These are phyloP conservation scores for Poeciliopsis turrubarensis DNA, from an alignment of 2,113 vertebrate genomes.

Conservation along the genomic window DNA sequence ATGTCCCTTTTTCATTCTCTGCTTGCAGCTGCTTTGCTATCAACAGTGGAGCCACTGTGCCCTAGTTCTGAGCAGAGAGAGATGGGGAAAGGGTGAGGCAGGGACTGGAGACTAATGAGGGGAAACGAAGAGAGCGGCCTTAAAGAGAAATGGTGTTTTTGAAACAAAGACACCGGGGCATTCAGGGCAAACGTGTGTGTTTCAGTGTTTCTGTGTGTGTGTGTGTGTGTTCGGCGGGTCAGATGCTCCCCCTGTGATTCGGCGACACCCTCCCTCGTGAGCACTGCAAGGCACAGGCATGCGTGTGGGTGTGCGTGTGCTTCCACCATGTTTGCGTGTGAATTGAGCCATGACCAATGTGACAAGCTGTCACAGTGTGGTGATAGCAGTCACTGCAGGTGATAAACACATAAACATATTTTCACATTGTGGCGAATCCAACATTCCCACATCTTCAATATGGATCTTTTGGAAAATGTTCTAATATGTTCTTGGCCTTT, in stretches of 20 bases:
- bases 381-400: constrained; percentile 35
- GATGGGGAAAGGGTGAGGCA: constrained; percentile 40
- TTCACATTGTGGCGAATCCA: neutral
- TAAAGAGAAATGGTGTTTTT: constrained; percentile 31
- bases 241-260: constrained; percentile 62
- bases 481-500: neutral
- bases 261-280: constrained; percentile 44
- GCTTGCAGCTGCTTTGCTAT: constrained; percentile 70
- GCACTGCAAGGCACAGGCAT: constrained; percentile 26
- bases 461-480: neutral
- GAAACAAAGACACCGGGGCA: constrained; percentile 32
- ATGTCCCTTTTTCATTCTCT: constrained; percentile 13
- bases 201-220: neutral
- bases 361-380: constrained; percentile 39
- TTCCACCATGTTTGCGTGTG: constrained; percentile 1
- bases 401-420: neutral
- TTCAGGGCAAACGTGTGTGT: neutral
- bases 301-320: constrained; percentile 1
- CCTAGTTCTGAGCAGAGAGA: constrained; percentile 66
- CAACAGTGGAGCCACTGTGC: constrained; percentile 76
- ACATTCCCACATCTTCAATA: neutral
- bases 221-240: constrained; percentile 27
- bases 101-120: constrained; percentile 54
- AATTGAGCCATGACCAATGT: constrained; percentile 28
- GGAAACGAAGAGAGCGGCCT: constrained; percentile 24